Conservation (phyloP, 2,113 vertebrate genomes). For the Athene noctua region DNA sequence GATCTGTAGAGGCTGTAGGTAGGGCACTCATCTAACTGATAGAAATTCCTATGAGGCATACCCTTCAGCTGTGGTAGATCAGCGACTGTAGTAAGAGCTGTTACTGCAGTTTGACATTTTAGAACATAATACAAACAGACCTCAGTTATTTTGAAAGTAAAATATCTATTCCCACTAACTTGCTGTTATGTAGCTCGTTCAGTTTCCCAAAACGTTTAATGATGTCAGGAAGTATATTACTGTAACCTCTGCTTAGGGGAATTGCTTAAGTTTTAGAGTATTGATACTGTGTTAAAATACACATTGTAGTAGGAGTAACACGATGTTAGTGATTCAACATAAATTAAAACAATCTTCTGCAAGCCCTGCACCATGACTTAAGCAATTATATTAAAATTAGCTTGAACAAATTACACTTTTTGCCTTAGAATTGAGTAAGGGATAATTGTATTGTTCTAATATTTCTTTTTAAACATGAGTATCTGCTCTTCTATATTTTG, state of each 20-base stretch:
- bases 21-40: background rate
- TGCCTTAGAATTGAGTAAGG: background rate
- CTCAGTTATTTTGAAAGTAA: background rate
- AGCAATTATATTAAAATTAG: background rate
- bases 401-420: background rate
- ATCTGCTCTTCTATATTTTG: background rate
- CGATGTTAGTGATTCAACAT: background rate
- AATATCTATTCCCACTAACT: background rate
- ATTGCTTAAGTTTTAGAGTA: background rate
- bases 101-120: background rate
- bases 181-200: background rate
- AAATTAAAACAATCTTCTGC: background rate
- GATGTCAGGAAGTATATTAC: background rate
- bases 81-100: background rate
- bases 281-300: background rate
- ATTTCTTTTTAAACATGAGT: background rate
- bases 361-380: background rate
- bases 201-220: background rate
- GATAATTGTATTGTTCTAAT: background rate
- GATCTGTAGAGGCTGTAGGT: background rate
- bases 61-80: background rate
- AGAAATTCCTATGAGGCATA: background rate
- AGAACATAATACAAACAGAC: background rate
- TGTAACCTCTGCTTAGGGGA: background rate
- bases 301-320: background rate